Base-by-base conservation (phyloP, 2,113 vertebrate species). In the Willisornis vidua region DNA sequence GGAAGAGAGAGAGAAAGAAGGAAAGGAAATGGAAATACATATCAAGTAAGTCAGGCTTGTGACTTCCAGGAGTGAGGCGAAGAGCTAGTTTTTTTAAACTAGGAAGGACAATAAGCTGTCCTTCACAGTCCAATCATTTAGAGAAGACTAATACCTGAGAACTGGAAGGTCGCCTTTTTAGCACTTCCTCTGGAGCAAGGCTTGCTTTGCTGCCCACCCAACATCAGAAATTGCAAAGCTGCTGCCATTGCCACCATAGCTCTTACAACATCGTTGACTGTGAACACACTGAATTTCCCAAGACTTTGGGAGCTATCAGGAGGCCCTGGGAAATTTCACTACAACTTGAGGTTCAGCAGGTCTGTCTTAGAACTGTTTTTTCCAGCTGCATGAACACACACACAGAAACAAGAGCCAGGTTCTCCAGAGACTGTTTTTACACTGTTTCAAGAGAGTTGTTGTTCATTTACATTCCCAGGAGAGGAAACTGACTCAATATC, bases 391-490 rank as follows among this genome's bases (percentile, higher is more conserved):
- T 33, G 66, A 71, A 65, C 70, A 68, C 33, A 45, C 35, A 41
- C 43, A 54, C 4, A 77, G 43, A 75, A 78, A 43, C 35, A 51
- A 89, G 37, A 76, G n/a, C 37, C 87, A 82, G 75, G 82, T 80
- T 96, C 29, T 87, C 87, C 78, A 31, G 87, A 94, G 84, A 66
- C 6, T 1, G 19, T 37, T 95, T 91, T 93, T 70, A 87, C 78
- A 66, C 85, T 14, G 74, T 88, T 96, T 89, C 81, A 66, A 93
- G 55, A 89, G 71, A 0, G 2, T 91, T 91, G 71, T 91, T 79
- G 78, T 65, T 96, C 82, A 80, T 88, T 91, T 95, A 59, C 67
- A 83, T 89, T 95, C 91, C 88, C 86, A 70, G 29, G 85, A 86
- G 83, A 90, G 72, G 88, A 96, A 93, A 74, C 75, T 3, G 4